Evolutionary conservation across 2,113 vertebrate genomes (phyloP).

Genomic region (Gorsachius goisagi): DNA sequence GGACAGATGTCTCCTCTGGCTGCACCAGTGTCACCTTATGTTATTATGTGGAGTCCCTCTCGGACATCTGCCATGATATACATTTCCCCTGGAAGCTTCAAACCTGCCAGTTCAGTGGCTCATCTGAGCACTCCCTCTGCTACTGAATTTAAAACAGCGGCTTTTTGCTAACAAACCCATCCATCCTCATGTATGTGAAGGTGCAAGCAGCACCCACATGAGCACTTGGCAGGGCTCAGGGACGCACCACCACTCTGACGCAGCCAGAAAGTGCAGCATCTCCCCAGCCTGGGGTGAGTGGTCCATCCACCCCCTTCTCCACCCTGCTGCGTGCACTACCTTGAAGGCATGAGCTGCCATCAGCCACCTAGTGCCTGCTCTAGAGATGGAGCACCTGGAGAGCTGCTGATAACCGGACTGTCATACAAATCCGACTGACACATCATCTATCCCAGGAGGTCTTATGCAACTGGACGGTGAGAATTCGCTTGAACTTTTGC

Average conservation of each 20-base stretch:
- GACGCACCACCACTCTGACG: background rate
- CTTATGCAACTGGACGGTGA: slow-evolving; percentile 6
- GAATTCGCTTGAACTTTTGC: slow-evolving; percentile 36
- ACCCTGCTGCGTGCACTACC: background rate
- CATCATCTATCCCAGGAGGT: background rate
- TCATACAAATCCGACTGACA: background rate
- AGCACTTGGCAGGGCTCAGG: background rate
- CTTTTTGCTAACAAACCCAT: background rate
- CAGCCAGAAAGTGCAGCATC: background rate
- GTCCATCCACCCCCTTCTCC: background rate
- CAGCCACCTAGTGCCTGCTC: background rate
- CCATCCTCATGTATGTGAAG: background rate
- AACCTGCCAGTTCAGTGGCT: background rate
- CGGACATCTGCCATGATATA: rapidly evolving
- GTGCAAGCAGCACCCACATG: background rate
- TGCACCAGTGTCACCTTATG: background rate
- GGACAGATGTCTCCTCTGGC: background rate
- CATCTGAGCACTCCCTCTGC: background rate
- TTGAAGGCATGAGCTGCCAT: background rate
- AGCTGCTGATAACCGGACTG: background rate
- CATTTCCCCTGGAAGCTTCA: background rate
- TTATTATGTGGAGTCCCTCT: background rate
- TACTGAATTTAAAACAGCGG: background rate
- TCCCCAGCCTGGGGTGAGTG: background rate
- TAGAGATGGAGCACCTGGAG: background rate